Conservation (phyloP, 2,113 vertebrate genomes). For the Dicerorhinus sumatrensis region DNA sequence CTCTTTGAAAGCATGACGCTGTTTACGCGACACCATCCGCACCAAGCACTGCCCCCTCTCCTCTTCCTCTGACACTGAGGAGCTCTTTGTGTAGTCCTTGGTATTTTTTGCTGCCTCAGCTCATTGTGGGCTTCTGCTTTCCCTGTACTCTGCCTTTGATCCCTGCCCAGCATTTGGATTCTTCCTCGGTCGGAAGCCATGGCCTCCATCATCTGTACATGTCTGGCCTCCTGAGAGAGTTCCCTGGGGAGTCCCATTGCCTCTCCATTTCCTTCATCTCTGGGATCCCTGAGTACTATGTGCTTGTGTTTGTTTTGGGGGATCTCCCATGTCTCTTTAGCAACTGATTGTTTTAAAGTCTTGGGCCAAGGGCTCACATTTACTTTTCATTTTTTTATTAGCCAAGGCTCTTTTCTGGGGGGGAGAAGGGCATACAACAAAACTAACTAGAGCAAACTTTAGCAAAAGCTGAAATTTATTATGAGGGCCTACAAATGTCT, state of each 20-base stretch:
- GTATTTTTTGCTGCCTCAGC: not conserved
- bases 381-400: not conserved
- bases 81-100: not conserved
- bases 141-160: not conserved
- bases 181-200: not conserved
- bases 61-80: not conserved
- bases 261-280: not conserved
- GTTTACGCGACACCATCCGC: rapidly evolving
- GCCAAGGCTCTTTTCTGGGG: not conserved
- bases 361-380: not conserved
- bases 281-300: not conserved
- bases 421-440: not conserved
- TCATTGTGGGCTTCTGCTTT: not conserved
- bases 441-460: not conserved
- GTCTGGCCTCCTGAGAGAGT: not conserved
- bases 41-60: not conserved
- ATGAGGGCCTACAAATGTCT: not conserved
- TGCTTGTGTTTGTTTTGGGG: not conserved
- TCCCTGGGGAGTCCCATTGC: not conserved
- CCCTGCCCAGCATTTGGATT: not conserved
- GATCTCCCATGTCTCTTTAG: not conserved
- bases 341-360: not conserved
- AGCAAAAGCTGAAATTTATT: not conserved
- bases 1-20: not conserved
- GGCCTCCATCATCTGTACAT: not conserved